Base-by-base conservation (phyloP, 2,113 vertebrate species). In the Mohoua ochrocephala region DNA sequence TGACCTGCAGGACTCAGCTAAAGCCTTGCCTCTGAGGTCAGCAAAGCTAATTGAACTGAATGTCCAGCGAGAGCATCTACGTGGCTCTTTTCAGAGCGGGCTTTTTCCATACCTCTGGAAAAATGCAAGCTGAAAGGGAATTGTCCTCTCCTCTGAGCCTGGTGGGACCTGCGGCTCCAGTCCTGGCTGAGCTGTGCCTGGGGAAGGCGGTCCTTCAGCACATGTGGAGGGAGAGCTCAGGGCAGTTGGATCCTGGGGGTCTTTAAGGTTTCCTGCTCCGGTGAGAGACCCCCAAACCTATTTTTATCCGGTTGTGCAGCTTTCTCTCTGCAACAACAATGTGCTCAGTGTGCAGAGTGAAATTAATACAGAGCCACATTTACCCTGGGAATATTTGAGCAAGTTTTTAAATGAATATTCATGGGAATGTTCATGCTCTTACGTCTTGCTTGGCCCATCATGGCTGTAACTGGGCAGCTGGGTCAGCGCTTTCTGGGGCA, bases 391-490 rank as follows among this genome's bases (percentile, higher is more conserved):
- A 91, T 89, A 77, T 86, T 31, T 73, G 68, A 94, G 64, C 63
- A 30, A 74, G 76, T 45, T 86, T 91, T 65, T 1, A 57, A 79
- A 85, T 96, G 71, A 93, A 92, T 94, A 92, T 95, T 93, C 91
- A 91, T 89, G 42, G 73, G 68, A 61, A 65, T 77, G 74, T 56
- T 87, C 11, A 7, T 24, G 91, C 76, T 87, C n/a, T 77, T 56
- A 41, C 0, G 9, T 84, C 80, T 70, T 91, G 59, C 91, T 83
- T 22, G 30, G 81, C 69, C 85, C 11, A 2, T 67, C 24, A 11
- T 64, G 83, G 71, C 80, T 81, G 53, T 60, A 35, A 45, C 26
- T 1, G 13, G 89, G 84, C 93, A 87, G 89, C 80, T 89, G 73
- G 91, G 79, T 94, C 91, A 93, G 80, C 39, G 31, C 63, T 86